Evolutionary conservation across 2,797 vertebrate species (phyloP), one percentile per base, ranked within the genome.

Genomic region (Columba guinea): DNA sequence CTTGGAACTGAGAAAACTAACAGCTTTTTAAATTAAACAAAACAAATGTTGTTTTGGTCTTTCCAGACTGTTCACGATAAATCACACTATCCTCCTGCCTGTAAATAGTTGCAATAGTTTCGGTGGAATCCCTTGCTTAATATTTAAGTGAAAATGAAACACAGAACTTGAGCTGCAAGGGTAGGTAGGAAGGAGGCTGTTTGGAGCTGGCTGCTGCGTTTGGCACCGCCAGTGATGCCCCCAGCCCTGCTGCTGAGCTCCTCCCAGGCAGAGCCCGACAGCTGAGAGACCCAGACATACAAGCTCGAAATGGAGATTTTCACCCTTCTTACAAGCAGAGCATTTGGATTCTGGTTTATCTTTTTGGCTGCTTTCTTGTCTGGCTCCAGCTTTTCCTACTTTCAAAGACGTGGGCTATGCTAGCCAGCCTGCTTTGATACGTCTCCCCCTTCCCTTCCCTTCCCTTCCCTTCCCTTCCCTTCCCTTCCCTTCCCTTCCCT

Each of bases 41-140:
- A 96, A 84, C 96, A 96, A 97, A 95, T 97, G 95, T 90, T 90
- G 77, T 69, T 95, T 93, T 86, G 69, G 80, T 71, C 67, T 93
- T 92, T 69, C 74, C 94, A 93, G 84, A 62, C 86, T 95, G 90
- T 67, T 96, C 77, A 44, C 0, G 0, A 77, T 90, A 76, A 90
- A 90, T 84, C 91, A 69, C 7, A 0, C 73, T 69, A n/a, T 69
- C n/a, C 76, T 63, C 1, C 0, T 82, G 65, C 76, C 35, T 93
- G 35, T 26, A 52, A 82, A 65, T 17, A 90, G 55, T 13, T 78
- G 44, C 52, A 70, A 7, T 20, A 39, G 19, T 75, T 92, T 75
- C 82, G 69, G n/a, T 11, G 46, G 88, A 86, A 86, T 70, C 48
- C 24, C 37, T 44, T 34, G 11, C 53, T 94, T 37, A 8, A 5